Evolutionary conservation across 2,797 vertebrate genomes (phyloP).

Genomic region (Hydrocynus forskahlii): DNA sequence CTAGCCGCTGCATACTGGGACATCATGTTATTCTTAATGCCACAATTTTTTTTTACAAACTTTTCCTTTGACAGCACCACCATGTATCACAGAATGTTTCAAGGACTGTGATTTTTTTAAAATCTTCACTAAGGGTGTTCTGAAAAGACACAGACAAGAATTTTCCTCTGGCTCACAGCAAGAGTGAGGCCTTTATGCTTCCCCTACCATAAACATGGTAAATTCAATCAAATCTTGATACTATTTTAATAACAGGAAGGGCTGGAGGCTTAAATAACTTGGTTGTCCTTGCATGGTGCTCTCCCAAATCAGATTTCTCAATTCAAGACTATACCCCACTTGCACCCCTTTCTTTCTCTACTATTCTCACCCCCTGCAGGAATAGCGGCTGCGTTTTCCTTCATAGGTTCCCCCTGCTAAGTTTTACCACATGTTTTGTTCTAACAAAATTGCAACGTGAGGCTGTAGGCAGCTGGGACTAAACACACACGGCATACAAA

Average conservation of each 20-base stretch:
- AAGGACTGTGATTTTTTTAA: too few species aligned
- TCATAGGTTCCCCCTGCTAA: slow-evolving; percentile 69
- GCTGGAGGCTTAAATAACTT: slow-evolving; percentile 75
- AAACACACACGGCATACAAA: slow-evolving; percentile 56
- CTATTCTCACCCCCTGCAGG: slow-evolving; percentile 76
- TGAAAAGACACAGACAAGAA: slow-evolving; percentile 46
- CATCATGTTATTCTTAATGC: too few species aligned
- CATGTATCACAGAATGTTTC: too few species aligned
- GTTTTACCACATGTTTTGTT: slow-evolving; percentile 76
- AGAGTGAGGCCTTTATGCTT: slow-evolving; percentile 59
- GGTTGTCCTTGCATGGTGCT: slow-evolving; percentile 76
- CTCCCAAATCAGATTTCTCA: slow-evolving; percentile 76
- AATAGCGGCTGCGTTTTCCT: slow-evolving; percentile 70
- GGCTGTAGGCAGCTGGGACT: slow-evolving; percentile 63
- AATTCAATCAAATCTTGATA: slow-evolving; percentile 82
- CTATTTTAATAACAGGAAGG: slow-evolving; percentile 81
- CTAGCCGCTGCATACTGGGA: too few species aligned
- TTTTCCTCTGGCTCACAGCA: slow-evolving; percentile 32
- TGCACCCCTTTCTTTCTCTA: slow-evolving; percentile 65
- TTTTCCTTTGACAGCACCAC: too few species aligned
- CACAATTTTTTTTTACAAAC: too few species aligned
- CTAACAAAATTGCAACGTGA: slow-evolving; percentile 41
- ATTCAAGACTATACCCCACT: slow-evolving; percentile 62
- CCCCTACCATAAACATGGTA: slow-evolving; percentile 76
- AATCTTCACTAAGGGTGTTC: not conserved